phyloP scores from a whole-genome alignment of 1,140 invertebrate genomes.

The Lucilia cuprina region DNA sequence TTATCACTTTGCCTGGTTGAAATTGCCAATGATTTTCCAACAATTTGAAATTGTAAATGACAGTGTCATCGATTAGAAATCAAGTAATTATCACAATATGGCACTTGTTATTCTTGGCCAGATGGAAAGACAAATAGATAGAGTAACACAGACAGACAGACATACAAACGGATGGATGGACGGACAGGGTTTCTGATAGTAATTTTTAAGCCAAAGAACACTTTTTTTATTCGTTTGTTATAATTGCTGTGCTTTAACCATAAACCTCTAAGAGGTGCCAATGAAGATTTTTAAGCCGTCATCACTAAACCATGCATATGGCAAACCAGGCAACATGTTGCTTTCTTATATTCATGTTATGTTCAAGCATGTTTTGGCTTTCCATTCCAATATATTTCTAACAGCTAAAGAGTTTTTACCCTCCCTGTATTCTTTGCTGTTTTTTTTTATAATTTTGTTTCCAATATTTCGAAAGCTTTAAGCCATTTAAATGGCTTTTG shows the following conservation, averaged over 20 bases:
- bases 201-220: neutral
- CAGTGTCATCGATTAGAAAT: slow-evolving; percentile 34
- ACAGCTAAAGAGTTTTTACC: neutral
- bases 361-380: neutral
- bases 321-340: neutral
- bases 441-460: no score
- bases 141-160: neutral
- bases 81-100: slow-evolving; percentile 35
- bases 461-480: neutral
- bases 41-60: slow-evolving; percentile 30
- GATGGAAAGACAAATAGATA: neutral
- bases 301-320: neutral
- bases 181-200: neutral
- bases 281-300: slow-evolving; percentile 15
- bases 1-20: neutral
- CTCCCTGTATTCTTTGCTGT: neutral
- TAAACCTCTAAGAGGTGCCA: slow-evolving; percentile 3
- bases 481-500: neutral
- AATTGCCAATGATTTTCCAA: slow-evolving; percentile 31
- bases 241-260: neutral
- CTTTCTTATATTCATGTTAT: neutral
- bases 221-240: neutral
- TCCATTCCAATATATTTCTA: no score
- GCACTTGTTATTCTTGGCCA: slow-evolving; percentile 20
- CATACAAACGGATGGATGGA: no score